Conservation (phyloP, 2,113 vertebrate species). For the Laticauda laticaudata region DNA sequence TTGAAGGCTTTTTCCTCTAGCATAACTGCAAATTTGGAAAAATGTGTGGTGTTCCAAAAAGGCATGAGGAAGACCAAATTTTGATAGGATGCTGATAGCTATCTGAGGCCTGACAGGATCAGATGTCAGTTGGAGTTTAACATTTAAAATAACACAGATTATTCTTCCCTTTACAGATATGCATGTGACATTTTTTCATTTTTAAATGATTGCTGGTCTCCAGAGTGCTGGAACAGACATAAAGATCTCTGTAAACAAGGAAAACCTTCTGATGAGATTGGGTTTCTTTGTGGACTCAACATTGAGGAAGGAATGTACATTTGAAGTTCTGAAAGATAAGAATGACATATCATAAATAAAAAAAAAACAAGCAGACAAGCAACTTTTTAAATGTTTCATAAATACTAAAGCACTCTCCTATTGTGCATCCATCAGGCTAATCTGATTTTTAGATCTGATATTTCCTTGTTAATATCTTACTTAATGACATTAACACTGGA, state of each 20-base stretch:
- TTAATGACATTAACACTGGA: not conserved
- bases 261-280: not conserved
- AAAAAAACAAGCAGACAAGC: not conserved
- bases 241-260: not conserved
- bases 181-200: not conserved
- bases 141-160: not conserved
- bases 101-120: not conserved
- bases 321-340: not conserved
- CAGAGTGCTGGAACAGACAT: not conserved
- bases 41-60: not conserved
- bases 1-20: not conserved
- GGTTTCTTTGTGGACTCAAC: not conserved
- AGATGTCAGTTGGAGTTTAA: not conserved
- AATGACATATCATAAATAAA: not conserved
- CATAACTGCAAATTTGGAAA: not conserved
- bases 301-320: not conserved
- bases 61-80: not conserved
- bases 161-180: not conserved
- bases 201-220: not conserved
- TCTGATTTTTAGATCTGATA: not conserved
- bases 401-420: not conserved
- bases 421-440: too few species aligned
- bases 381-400: not conserved
- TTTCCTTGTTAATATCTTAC: not conserved
- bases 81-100: not conserved